Evolutionary conservation across 2,113 vertebrate species (phyloP), one percentile per base, ranked within the genome.

Genomic region (Labeo rohita): DNA sequence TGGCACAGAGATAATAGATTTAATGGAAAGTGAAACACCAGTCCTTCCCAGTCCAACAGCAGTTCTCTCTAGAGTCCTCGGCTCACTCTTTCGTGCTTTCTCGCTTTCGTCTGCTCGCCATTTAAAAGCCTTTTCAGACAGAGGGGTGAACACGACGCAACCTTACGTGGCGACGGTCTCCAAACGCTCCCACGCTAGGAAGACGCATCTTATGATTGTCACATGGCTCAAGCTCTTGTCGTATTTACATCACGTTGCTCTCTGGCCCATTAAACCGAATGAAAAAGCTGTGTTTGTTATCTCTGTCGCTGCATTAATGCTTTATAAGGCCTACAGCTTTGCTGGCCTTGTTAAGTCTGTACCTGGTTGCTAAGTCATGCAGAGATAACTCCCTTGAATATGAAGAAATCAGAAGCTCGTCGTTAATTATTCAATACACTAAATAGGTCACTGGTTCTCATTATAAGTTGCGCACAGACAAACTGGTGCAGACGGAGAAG

Each of bases 371-470:
- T 84, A 84, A 86, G 82, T 74, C 72, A 80, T 80, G 79, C 87
- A 83, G 83, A 84, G 75, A 82, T 84, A 75, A 85, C 80, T 76
- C 82, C 73, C 74, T 87, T 85, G 84, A 88, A 90, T 81, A 88
- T 74, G 83, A 85, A 74, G 88, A 91, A 92, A 91, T 91, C 89
- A 88, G 86, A 92, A 89, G 88, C 88, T 90, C 0, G 2, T 76
- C 75, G 91, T 94, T 91, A 94, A 94, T 94, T 92, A 93, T 94
- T 93, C 88, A 94, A 91, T 84, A 73, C 84, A 83, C 86, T 93
- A 93, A 94, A 92, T 93, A 93, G 92, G 92, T 93, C 93, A 92
- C 89, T 91, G 89, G 84, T 89, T 93, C 90, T 90, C 92, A 91
- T 91, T 92, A 92, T 91, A 88, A 91, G 91, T 85, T 83, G 47